Evolutionary conservation across 2,113 vertebrate genomes (phyloP).

Genomic region (Lepus americanus): DNA sequence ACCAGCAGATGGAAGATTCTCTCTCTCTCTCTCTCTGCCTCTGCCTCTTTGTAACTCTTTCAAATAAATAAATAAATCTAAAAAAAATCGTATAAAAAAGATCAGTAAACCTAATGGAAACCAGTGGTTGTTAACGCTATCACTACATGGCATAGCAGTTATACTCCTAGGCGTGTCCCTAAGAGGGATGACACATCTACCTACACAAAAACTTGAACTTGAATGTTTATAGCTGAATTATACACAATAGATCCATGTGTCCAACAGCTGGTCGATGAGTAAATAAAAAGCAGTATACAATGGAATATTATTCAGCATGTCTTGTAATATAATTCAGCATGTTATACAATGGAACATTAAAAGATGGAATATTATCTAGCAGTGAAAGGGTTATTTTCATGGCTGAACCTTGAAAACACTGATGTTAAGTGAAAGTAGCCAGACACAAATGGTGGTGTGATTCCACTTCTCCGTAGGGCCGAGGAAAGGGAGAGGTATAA

Average conservation of each 20-base stretch:
- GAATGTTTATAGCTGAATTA: background rate
- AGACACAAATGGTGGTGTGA: background rate
- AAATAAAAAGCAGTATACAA: background rate
- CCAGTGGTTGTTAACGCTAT: background rate
- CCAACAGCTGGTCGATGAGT: background rate
- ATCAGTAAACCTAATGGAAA: background rate
- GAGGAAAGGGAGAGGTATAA: background rate
- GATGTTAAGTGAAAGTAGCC: background rate
- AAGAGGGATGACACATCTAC: background rate
- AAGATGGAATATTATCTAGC: background rate
- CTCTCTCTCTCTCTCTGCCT: no score
- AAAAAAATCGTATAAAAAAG: no score
- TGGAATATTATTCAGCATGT: no score
- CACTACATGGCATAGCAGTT: background rate
- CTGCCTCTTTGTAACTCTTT: no score
- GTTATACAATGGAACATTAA: background rate
- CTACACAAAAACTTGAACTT: background rate
- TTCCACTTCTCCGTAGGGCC: background rate
- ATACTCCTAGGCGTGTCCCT: background rate
- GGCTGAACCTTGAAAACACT: background rate
- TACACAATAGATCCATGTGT: background rate
- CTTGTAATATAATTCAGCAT: background rate
- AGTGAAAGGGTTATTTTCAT: background rate
- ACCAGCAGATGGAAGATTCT: no score
- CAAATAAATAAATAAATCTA: no score